Percentiles rank a stretch among this genome's conserved stretches.
Evolutionary conservation across 1,140 invertebrate genomes (phyloP).

Genomic region (Drosophila parabipectinata): DNA sequence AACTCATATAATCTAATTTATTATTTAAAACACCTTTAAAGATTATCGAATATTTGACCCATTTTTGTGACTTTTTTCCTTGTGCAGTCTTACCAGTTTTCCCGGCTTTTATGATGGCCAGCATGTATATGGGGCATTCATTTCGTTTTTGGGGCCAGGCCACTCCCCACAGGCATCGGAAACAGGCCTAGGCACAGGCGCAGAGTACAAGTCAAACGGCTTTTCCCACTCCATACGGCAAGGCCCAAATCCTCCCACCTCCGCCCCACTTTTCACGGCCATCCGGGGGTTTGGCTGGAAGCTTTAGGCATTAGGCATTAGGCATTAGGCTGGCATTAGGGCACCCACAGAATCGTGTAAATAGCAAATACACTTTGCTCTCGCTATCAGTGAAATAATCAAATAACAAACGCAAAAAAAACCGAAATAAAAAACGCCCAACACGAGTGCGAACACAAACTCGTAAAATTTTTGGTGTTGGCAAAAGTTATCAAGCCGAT

Average conservation of each 20-base stretch:
- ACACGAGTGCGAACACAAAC: conserved; percentile 43
- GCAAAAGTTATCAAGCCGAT: conserved; percentile 65
- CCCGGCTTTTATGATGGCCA: conserved; percentile 23
- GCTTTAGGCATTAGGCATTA: too few relatives aligned
- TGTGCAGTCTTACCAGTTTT: conserved; percentile 42
- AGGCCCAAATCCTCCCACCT: conserved; percentile 12
- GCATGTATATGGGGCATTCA: conserved; percentile 51
- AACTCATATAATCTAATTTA: neutral
- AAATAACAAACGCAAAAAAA: conserved; percentile 14
- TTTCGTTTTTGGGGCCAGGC: conserved; percentile 42
- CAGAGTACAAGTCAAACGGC: conserved; percentile 60
- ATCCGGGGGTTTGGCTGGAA: conserved; percentile 25
- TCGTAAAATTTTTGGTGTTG: conserved; percentile 47
- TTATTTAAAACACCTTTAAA: neutral
- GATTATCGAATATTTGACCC: conserved; percentile 18
- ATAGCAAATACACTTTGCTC: conserved; percentile 53
- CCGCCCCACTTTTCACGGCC: conserved; percentile 65
- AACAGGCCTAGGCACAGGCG: conserved; percentile 12
- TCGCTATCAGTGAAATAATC: conserved; percentile 64
- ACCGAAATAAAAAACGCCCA: conserved; percentile 16
- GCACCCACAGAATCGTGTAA: conserved; percentile 57
- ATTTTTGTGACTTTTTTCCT: conserved; percentile 23
- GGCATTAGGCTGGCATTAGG: conserved; percentile 61
- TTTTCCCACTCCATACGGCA: conserved; percentile 43
- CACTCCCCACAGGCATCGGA: conserved; percentile 39